A percentile compares a stretch with the other conserved stretches of the same genome.
Evolutionary conservation across 2,888 invertebrate genomes (phyloP).

Genomic region (Yponomeuta sedellus): DNA sequence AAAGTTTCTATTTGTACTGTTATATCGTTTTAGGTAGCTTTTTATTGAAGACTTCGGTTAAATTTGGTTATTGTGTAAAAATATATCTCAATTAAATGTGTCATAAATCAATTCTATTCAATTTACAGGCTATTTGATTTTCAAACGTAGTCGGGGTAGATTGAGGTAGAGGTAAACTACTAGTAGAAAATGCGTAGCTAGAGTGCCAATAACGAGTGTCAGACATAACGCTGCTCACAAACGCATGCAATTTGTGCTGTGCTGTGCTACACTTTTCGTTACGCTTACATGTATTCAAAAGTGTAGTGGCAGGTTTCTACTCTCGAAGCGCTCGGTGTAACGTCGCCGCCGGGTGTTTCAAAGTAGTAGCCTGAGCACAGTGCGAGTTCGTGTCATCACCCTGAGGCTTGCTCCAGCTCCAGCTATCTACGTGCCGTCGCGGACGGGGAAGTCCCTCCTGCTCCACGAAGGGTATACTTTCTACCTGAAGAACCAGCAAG

Average conservation of each 20-base stretch:
- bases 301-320: neutral
- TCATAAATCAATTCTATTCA: neutral
- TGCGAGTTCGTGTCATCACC: neutral
- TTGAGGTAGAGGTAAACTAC: neutral
- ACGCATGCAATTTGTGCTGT: neutral
- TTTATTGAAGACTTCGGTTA: neutral
- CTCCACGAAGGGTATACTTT: constrained; percentile 68
- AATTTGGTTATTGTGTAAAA: constrained; percentile 1
- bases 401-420: constrained; percentile 40
- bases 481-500: constrained; percentile 69
- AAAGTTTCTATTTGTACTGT: neutral
- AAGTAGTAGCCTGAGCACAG: neutral
- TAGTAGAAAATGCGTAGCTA: neutral
- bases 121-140: neutral
- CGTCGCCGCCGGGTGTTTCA: neutral
- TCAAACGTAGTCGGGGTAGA: neutral
- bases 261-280: neutral
- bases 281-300: neutral
- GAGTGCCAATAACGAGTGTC: neutral
- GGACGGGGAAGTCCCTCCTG: constrained; percentile 67
- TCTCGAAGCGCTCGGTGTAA: neutral
- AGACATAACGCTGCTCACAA: neutral
- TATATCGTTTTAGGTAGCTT: neutral
- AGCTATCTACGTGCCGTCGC: constrained; percentile 70
- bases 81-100: neutral